Base-by-base conservation (phyloP, 1,140 invertebrate species). In the Eriocheir sinensis region DNA sequence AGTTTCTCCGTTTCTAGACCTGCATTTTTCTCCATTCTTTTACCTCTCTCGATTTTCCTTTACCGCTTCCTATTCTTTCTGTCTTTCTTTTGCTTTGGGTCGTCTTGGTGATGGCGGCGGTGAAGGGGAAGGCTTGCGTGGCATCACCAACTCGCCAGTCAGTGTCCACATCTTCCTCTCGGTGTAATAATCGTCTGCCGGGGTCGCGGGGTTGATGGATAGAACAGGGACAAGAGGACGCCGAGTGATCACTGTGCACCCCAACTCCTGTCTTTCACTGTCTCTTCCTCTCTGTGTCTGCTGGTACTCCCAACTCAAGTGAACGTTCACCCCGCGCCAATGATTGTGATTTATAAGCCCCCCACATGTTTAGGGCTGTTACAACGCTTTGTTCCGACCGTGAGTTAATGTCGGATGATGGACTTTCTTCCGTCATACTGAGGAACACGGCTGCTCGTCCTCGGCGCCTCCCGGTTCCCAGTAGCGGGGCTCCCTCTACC, bases 281-380 rank as follows among this genome's bases (percentile, higher is more conserved):
- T n/a, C n/a, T n/a, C n/a, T n/a, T n/a, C n/a, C n/a, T n/a, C n/a
- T n/a, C n/a, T n/a, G n/a, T n/a, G n/a, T 94, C 93, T 91, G 85
- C 89, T 91, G 89, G 93, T 40, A 91, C 85, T 94, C 89, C 89
- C 89, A 94, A 34, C 79, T 53, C 27, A 79, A 40, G 86, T 85
- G 93, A 79, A 41, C 89, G 89, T 94, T 91, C 93, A 94, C 89
- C 89, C 60, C 81, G 88, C 93, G 91, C 60, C 93, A 90, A 83
- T 36, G 89, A 94, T 91, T 91, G 79, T 85, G 89, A 94, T 91
- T 91, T 94, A 91, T 91, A 94, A 91, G 85, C 72, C 34, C 44
- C 92, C 79, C 48, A 44, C 90, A 85, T 30, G 30, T 80, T 90
- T 89, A 38, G 92, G 80, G 72, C 48, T 88, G 89, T 93, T 89